Base-by-base conservation (phyloP, 2,113 vertebrate genomes). In the Tupaia tana region DNA sequence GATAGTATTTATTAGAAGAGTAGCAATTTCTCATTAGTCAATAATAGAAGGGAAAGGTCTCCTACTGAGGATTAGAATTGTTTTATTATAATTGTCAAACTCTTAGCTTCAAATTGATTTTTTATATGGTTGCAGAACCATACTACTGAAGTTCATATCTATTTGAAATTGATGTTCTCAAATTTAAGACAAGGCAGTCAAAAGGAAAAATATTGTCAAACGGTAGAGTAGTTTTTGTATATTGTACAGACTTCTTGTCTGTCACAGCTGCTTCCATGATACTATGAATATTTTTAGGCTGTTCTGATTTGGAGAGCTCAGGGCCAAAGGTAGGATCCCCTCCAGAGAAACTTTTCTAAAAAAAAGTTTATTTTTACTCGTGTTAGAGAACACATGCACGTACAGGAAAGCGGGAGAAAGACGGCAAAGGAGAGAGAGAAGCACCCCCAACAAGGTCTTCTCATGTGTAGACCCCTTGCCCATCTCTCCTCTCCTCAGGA, bases 91-190 rank as follows among this genome's bases (percentile, higher is more conserved):
- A 64, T 85, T 69, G 52, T 84, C 59, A 92, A 70, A 91, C 7
- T 90, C 19, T 54, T 89, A 83, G 0, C 22, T 91, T 87, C 71
- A n/a, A n/a, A n/a, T n/a, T n/a, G n/a, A n/a, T n/a, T n/a, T n/a
- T n/a, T n/a, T n/a, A n/a, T n/a, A n/a, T n/a, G n/a, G n/a, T n/a
- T n/a, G 59, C 16, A 80, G 61, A 58, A 87, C 14, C 61, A 52
- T 78, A 69, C 9, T 73, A 22, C 22, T 95, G 70, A 89, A 81
- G 3, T 24, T 80, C 95, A 14, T 61, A 31, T 82, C 6, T 71
- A 7, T 69, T 91, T 91, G 84, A 95, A 85, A 88, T 85, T 80
- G 54, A 59, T 90, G 79, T 59, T 75, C n/a, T 92, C 52, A 88
- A 12, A 4, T 80, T 80, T 79, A 91, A 95, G 80, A 86, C 24